Percentiles rank a stretch among this genome's conserved stretches.
These are phyloP conservation scores for Hypolimnas misippus DNA, from an alignment of 2,888 invertebrate genomes.

Conservation along the genomic window DNA sequence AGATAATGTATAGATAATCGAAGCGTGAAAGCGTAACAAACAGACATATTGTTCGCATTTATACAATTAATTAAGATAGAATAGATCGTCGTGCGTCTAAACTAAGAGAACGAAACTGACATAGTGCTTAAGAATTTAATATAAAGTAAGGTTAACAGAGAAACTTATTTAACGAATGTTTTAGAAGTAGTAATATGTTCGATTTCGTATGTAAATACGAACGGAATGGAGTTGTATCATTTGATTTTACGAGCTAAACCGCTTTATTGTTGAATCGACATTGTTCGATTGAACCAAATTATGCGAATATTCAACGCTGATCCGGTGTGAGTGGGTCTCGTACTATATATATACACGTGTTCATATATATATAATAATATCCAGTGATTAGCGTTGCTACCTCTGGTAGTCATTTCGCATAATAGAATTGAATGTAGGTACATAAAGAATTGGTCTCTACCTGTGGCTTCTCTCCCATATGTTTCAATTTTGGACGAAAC, in stretches of 20 bases:
- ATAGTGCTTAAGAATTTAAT: no score
- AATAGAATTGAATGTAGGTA: background rate
- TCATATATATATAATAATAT: background rate
- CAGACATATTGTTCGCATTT: no score
- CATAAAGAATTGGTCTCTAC: no score
- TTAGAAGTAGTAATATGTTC: constrained; percentile 13
- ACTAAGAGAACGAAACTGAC: no score
- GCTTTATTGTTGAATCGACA: constrained; percentile 23
- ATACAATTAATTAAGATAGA: no score
- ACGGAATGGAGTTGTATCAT: constrained; percentile 26
- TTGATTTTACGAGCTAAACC: constrained; percentile 28
- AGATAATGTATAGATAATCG: no score
- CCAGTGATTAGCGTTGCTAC: background rate
- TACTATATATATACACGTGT: background rate
- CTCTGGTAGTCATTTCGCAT: background rate
- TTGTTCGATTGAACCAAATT: constrained; percentile 20
- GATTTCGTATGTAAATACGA: constrained; percentile 27
- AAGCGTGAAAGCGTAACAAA: no score
- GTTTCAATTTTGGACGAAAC: no score
- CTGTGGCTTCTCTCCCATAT: no score
- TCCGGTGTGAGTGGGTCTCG: constrained; percentile 1
- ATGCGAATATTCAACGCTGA: constrained; percentile 5
- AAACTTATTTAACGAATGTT: constrained; percentile 12
- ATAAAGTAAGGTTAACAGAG: background rate
- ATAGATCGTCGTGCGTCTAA: no score